Base-by-base conservation (phyloP, 2,113 vertebrate genomes). In the Arenaria interpres region DNA sequence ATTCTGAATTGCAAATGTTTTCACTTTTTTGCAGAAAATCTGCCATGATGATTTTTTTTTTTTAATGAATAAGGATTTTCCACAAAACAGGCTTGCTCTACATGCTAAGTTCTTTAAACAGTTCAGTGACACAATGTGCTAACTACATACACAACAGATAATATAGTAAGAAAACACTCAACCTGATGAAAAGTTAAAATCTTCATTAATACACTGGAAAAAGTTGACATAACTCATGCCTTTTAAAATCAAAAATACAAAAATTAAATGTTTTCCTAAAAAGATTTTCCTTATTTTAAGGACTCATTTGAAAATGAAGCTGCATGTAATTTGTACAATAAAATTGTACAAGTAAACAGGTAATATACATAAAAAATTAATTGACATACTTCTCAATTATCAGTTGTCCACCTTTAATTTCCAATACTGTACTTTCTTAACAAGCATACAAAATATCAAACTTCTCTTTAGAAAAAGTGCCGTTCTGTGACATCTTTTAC, bases 181-280 rank as follows among this genome's bases (percentile, higher is more conserved):
- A 98, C 99, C 98, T 98, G 98, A 99, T 98, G 98, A 99, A 99
- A 99, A 99, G 98, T 99, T 99, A 99, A 99, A 99, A 99, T 99
- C 98, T 99, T 99, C 99, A 99, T 99, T 99, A 99, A 99, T 99
- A 99, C 99, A 99, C 99, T 99, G 99, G 96, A 99, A 99, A 99
- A 99, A 99, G 98, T 98, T 98, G 99, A 99, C 99, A 99, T 98
- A 98, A 98, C 98, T 99, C 99, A 99, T 99, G 99, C 99, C 99
- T 99, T 99, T 98, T 98, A 98, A 99, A 99, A 99, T 99, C 98
- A 99, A 99, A 99, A 99, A 99, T 99, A 99, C 98, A 99, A 99
- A 99, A 99, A 99, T 98, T 98, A 98, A 98, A 98, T 98, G 98
- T 98, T 97, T 98, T 98, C 98, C 98, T 98, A 98, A 98, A 98